Evolutionary conservation across 2,797 vertebrate genomes (phyloP).

Genomic region (Sparidentex hasta): DNA sequence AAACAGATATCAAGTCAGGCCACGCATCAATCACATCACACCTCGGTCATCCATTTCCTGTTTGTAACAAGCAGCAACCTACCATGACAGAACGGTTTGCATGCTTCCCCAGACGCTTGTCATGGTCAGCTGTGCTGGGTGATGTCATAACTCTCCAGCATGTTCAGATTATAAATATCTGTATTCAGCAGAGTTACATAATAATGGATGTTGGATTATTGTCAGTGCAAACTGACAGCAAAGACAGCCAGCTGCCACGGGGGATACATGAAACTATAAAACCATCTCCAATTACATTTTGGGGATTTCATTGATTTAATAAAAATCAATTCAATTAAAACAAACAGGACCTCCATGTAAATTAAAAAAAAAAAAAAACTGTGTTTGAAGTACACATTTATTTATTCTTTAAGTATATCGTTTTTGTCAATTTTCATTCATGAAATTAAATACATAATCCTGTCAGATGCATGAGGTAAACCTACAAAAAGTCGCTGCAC

Average conservation of each 20-base stretch:
- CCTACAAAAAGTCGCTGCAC: no score
- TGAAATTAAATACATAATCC: no score
- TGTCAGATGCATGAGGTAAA: background rate
- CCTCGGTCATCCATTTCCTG: slow-evolving; percentile 51
- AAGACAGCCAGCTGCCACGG: slow-evolving; percentile 70
- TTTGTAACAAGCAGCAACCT: slow-evolving; percentile 60
- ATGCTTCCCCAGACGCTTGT: slow-evolving; percentile 78
- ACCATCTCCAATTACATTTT: slow-evolving; percentile 32
- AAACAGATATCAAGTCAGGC: slow-evolving; percentile 50
- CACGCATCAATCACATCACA: slow-evolving; percentile 39
- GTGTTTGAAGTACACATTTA: no score
- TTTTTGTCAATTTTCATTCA: no score
- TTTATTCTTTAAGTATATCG: no score
- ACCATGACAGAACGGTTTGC: slow-evolving; percentile 79
- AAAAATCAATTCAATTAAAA: background rate
- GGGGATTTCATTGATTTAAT: background rate
- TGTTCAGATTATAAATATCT: slow-evolving; percentile 86
- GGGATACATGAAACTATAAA: slow-evolving; percentile 52
- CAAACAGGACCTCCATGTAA: background rate
- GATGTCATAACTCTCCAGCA: slow-evolving; percentile 83
- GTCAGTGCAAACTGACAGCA: slow-evolving; percentile 71
- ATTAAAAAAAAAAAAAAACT: background rate
- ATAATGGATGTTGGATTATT: slow-evolving; percentile 82
- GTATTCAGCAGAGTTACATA: slow-evolving; percentile 85
- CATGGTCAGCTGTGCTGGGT: slow-evolving; percentile 72